phyloP scores from a whole-genome alignment of 2,888 invertebrate genomes.

The Erebia epiphron region DNA sequence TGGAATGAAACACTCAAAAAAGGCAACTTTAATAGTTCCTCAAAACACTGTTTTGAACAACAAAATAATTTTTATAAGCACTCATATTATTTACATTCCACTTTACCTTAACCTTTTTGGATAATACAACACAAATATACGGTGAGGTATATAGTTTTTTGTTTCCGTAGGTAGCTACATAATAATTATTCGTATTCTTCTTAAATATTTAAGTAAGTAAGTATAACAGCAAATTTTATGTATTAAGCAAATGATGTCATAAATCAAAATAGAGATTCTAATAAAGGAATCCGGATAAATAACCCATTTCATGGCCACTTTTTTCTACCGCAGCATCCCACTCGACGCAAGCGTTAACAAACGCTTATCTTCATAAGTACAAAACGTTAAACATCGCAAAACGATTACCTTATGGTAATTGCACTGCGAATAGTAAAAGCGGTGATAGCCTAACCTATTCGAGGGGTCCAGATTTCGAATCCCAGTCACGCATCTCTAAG shows the following conservation, averaged over 20 bases:
- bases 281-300: slow-evolving; percentile 75
- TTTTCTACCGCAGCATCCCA: slow-evolving; percentile 66
- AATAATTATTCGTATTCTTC: slow-evolving; percentile 17
- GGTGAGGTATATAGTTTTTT: background rate
- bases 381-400: background rate
- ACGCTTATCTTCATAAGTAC: slow-evolving; percentile 12
- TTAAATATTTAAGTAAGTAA: slow-evolving; percentile 44
- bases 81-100: slow-evolving; percentile 4
- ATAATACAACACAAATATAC: background rate
- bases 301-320: slow-evolving; percentile 74
- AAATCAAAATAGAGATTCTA: slow-evolving; percentile 41
- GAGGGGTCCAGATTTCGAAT: no score
- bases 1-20: slow-evolving; percentile 6
- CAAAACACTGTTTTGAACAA: no score
- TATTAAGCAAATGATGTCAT: slow-evolving; percentile 74
- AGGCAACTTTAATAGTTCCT: slow-evolving; percentile 12
- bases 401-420: background rate
- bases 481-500: no score
- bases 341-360: slow-evolving; percentile 38
- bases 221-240: slow-evolving; percentile 63
- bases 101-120: slow-evolving; percentile 7
- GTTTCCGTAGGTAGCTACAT: slow-evolving; percentile 21
- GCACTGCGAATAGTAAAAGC: background rate
- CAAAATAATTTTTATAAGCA: background rate
- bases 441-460: no score